Conservation (phyloP, 2,113 vertebrate genomes). For the Plestiodon gilberti region DNA sequence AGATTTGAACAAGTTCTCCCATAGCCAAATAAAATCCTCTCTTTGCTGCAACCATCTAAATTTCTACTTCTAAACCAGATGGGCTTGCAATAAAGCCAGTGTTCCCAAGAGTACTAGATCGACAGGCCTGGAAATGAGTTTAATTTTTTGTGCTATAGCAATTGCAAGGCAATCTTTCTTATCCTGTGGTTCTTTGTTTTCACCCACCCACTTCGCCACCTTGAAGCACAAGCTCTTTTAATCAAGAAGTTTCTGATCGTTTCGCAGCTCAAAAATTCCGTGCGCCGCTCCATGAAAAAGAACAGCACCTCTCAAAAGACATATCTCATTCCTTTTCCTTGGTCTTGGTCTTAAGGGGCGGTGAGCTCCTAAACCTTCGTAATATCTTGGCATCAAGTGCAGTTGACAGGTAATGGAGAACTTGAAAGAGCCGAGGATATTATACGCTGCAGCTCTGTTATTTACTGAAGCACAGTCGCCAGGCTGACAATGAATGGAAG, state of each 20-base stretch:
- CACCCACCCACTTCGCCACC: background rate
- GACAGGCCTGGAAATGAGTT: background rate
- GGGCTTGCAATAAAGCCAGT: background rate
- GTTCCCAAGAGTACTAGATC: background rate
- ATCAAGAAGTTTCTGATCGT: slow-evolving; percentile 11
- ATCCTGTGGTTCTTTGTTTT: slow-evolving; percentile 4
- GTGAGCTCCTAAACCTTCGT: background rate
- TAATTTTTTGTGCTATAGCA: background rate
- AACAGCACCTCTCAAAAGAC: slow-evolving; percentile 6
- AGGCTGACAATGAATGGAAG: background rate
- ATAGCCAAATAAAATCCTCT: background rate
- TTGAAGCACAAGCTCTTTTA: slow-evolving; percentile 25
- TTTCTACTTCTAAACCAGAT: background rate
- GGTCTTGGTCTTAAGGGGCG: background rate
- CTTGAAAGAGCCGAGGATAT: background rate
- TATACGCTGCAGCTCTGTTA: slow-evolving; percentile 4
- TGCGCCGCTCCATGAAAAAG: background rate
- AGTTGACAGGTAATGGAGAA: background rate
- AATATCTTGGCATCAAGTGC: slow-evolving; percentile 11
- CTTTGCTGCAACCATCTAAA: background rate
- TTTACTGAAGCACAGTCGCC: slow-evolving; percentile 11
- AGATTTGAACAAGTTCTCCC: background rate
- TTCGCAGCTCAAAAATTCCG: background rate
- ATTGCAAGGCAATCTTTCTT: slow-evolving; percentile 24
- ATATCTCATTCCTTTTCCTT: slow-evolving; percentile 8